These are phyloP conservation scores for Calyptommatus sinebrachiatus DNA, from an alignment of 2,113 vertebrate genomes.

Conservation along the genomic window DNA sequence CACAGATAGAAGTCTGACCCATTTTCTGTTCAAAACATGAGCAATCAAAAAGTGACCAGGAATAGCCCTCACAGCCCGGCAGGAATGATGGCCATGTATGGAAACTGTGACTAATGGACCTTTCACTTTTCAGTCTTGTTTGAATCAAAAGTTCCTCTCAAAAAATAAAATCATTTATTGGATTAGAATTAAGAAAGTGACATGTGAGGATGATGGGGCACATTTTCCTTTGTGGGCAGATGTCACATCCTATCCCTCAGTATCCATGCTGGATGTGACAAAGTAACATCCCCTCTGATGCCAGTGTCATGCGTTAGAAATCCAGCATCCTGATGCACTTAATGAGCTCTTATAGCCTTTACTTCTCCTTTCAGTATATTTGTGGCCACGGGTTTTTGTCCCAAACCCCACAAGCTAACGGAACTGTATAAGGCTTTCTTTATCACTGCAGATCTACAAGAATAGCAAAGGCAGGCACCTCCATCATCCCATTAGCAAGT, in stretches of 20 bases:
- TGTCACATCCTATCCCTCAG: slow-evolving; percentile 49
- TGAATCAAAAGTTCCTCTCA: background rate
- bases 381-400: slow-evolving; percentile 28
- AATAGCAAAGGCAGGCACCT: too few relatives aligned
- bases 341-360: slow-evolving; percentile 20
- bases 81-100: background rate
- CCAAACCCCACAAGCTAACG: background rate
- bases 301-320: slow-evolving; percentile 45
- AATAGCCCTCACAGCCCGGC: background rate
- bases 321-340: slow-evolving; percentile 48
- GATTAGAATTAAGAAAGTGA: slow-evolving; percentile 53
- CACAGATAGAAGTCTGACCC: background rate
- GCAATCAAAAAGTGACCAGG: background rate
- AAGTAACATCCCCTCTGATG: slow-evolving; percentile 42
- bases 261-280: slow-evolving; percentile 39
- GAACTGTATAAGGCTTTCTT: background rate
- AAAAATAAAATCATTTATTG: slow-evolving; percentile 39
- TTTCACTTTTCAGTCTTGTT: background rate
- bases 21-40: background rate
- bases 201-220: slow-evolving; percentile 19
- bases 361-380: background rate
- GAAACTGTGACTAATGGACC: slow-evolving; percentile 8
- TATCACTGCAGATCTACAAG: too few relatives aligned
- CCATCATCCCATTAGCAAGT: too few relatives aligned
- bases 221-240: slow-evolving; percentile 33